Base-by-base conservation (phyloP, 2,113 vertebrate genomes). In the Geothlypis trichas region DNA sequence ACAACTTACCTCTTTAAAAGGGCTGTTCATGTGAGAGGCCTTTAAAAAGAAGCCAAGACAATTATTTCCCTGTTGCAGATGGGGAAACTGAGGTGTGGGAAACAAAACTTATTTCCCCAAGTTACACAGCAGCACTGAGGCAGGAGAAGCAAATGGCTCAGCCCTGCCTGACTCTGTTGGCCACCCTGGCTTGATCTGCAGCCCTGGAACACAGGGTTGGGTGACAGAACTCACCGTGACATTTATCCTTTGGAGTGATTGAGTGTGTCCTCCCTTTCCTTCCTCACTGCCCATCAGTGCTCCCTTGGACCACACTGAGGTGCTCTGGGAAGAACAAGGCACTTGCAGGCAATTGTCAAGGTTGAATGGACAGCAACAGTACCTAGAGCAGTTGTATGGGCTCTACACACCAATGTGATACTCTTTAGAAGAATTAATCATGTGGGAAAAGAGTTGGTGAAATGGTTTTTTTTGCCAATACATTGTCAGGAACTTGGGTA, bases 1-100 rank as follows among this genome's bases (percentile, higher is more conserved):
- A 97, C 78, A 80, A 18, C 91, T 85, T 91, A 91, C 81, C 91
- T 95, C 94, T 97, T 94, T 94, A 89, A 89, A 95, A 91, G 87
- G 87, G 66, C 91, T 54, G 44, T 69, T 91, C 82, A 13, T 77
- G 89, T 89, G 84, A 72, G 93, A 92, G 94, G 68, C 72, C 78
- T 95, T 83, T 90, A 93, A 85, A 95, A 93, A 91, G 78, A 93
- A 90, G 90, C 27, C 71, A 85, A 55, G 59, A 74, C 85, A 81
- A 90, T 54, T 71, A 78, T 73, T 95, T 87, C 94, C 8, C 1
- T 63, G 19, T 88, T 90, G 84, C 63, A 79, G 69, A 75, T 68
- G 77, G 46, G 54, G 58, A 93, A 95, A 85, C 39, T 67, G 93
- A 93, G 78, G 81, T 22, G 27, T 2, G 1, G 51, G 67, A 85